Base-by-base conservation (phyloP, 2,888 invertebrate genomes). In the Aspidiotus rigidus region DNA sequence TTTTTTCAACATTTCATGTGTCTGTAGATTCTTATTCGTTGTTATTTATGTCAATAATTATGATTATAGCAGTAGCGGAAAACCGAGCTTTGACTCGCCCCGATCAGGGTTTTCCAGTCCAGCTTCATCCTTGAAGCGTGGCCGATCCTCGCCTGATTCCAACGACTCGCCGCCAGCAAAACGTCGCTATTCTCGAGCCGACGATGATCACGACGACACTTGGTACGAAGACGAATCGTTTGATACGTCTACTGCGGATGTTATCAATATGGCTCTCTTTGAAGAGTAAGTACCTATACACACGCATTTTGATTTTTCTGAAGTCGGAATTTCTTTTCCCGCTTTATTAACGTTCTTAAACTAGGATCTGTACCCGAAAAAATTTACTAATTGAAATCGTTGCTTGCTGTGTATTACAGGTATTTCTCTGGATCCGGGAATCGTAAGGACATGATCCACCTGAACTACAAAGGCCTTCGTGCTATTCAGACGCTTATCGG, bases 401-500 rank as follows among this genome's bases (percentile, higher is more conserved):
- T 28, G 28, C 28, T 28, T 28, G 5, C 28, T 28, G 28, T 28
- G 28, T 28, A 28, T 69, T 39, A 13, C 69, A 71, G 72, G 62
- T 71, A 62, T 62, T 72, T 70, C 55, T 62, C 53, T n/a, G 70
- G 70, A 16, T n/a, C 40, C 11, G n/a, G 16, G 1, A 63, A 17
- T 13, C 64, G 72, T 70, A 5, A 40, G 17, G 73, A 73, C 53
- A 62, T 72, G 42, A 73, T 73, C 53, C 73, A 73, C 55, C 62
- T 73, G n/a, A 73, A 73, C 61, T 62, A 62, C 13, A 15, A 55
- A 44, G 73, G 73, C 10, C 69, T 73, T 44, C 44, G 56, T 42
- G 6, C 69, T 7, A 71, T 72, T 8, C 17, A 60, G 62, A 15
- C 61, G 28, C 63, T 64, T 42, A 69, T 71, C 42, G 39, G 7